phyloP scores from a whole-genome alignment of 2,113 vertebrate genomes.

The Prinia subflava region DNA sequence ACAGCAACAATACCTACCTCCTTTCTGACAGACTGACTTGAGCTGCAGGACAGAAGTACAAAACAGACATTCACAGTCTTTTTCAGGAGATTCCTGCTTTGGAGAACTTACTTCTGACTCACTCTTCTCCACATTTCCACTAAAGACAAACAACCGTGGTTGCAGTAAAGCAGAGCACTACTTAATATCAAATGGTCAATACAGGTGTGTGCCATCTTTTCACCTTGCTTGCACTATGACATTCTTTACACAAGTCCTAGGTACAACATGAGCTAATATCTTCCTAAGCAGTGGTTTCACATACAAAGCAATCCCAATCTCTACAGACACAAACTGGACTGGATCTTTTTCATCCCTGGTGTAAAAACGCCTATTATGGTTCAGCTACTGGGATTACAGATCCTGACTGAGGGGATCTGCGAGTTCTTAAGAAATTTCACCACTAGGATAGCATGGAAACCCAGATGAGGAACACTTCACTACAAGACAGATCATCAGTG shows the following conservation, averaged over 20 bases:
- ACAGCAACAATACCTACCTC: background rate
- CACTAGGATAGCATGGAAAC: background rate
- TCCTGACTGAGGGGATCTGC: background rate
- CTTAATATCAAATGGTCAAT: background rate
- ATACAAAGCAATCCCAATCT: background rate
- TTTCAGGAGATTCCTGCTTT: background rate
- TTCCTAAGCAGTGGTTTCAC: background rate
- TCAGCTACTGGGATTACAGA: background rate
- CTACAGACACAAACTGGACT: background rate
- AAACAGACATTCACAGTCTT: background rate
- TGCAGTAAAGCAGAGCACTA: background rate
- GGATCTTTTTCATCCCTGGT: background rate
- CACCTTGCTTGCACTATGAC: background rate
- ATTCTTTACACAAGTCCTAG: background rate
- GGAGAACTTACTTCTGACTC: background rate
- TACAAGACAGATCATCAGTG: background rate
- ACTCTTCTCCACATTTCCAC: background rate
- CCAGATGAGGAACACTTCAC: background rate
- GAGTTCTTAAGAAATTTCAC: background rate
- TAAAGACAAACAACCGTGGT: background rate
- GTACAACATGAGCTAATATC: background rate
- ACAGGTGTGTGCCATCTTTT: background rate
- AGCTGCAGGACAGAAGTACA: background rate
- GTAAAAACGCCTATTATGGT: background rate
- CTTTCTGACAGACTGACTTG: background rate